These are phyloP conservation scores for Corythoichthys haematopterus DNA, from an alignment of 2,113 vertebrate species.

Conservation along the genomic window DNA sequence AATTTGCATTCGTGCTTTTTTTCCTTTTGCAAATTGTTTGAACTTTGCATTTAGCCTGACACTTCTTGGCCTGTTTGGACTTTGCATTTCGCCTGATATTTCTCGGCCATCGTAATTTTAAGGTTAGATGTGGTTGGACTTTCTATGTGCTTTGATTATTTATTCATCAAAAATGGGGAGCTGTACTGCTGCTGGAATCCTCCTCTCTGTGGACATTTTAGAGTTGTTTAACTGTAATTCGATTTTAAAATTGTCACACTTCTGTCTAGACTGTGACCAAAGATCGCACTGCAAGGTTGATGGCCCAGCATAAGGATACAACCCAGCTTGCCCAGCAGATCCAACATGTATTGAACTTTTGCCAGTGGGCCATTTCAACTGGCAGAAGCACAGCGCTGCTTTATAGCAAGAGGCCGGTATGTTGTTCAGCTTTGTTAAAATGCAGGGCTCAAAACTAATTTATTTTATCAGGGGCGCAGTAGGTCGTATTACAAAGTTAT, in stretches of 20 bases:
- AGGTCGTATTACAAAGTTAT: no score
- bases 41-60: no score
- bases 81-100: no score
- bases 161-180: neutral
- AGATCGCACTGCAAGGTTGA: conserved; percentile 88
- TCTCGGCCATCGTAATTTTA: no score
- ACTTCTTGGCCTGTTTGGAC: no score
- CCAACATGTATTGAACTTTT: conserved; percentile 94
- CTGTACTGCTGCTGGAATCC: neutral
- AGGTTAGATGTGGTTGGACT: no score
- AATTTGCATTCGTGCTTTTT: no score
- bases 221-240: neutral
- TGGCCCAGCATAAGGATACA: conserved; percentile 90
- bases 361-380: conserved; percentile 92
- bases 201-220: neutral
- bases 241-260: conserved; percentile 10
- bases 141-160: neutral
- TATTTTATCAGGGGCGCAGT: neutral
- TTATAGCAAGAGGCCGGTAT: conserved; percentile 94
- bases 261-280: conserved; percentile 84
- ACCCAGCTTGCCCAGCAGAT: conserved; percentile 87
- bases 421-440: conserved; percentile 26
- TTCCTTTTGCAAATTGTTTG: no score
- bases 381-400: conserved; percentile 94
- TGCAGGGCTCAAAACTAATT: neutral